Conservation (phyloP, 1,140 invertebrate species). For the Orchesella cincta region DNA sequence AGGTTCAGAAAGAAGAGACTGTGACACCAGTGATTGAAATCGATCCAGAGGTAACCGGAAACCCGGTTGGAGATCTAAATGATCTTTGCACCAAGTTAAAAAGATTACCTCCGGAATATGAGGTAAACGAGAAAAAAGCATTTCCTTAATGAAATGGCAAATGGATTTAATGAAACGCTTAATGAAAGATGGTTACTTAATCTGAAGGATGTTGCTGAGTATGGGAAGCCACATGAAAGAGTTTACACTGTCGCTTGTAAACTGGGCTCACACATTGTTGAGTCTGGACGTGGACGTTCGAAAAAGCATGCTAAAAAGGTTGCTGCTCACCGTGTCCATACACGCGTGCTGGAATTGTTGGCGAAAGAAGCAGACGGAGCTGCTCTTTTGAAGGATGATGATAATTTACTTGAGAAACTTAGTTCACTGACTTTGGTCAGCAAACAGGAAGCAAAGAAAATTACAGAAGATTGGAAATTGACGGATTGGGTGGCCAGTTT, state of each 20-base stretch:
- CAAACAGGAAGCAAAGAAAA: slow-evolving; percentile 30
- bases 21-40: slow-evolving; percentile 12
- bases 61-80: slow-evolving; percentile 50
- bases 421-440: slow-evolving; percentile 2
- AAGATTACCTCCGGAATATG: slow-evolving; percentile 41
- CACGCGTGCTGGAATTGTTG: slow-evolving; percentile 36
- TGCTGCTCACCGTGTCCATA: slow-evolving; percentile 40
- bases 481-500: slow-evolving; percentile 21
- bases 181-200: too few species aligned
- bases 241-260: slow-evolving; percentile 41
- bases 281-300: slow-evolving; percentile 32
- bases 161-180: too few species aligned
- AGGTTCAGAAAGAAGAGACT: not conserved
- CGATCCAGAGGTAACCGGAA: slow-evolving; percentile 45
- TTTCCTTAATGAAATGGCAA: not conserved
- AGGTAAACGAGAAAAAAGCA: slow-evolving; percentile 22
- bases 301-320: slow-evolving; percentile 48
- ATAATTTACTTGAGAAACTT: slow-evolving; percentile 34
- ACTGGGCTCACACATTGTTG: slow-evolving; percentile 33
- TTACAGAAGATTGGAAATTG: slow-evolving; percentile 19
- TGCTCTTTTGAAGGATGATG: slow-evolving; percentile 37
- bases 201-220: slow-evolving; percentile 32
- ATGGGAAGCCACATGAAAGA: slow-evolving; percentile 42
- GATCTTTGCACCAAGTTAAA: slow-evolving; percentile 44
- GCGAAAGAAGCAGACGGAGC: slow-evolving; percentile 32